Conservation (phyloP, 2,888 invertebrate species). For the Pterostichus niger region DNA sequence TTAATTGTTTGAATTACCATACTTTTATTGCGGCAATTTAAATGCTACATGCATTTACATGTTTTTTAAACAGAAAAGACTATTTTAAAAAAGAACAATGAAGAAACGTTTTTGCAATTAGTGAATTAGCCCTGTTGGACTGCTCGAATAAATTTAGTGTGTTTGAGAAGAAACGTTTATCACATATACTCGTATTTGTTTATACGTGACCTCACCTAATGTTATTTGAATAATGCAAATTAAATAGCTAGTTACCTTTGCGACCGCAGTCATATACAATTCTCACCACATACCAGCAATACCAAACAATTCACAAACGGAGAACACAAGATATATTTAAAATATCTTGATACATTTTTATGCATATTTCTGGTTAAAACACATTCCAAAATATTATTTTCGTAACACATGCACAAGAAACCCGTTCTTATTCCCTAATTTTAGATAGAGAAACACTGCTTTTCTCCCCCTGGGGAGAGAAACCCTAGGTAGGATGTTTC, state of each 20-base stretch:
- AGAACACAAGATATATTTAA: too few relatives aligned
- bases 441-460: too few relatives aligned
- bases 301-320: background rate
- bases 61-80: background rate
- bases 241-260: slow-evolving; percentile 7
- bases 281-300: background rate
- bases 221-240: background rate
- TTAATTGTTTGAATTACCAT: slow-evolving; percentile 26
- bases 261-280: background rate
- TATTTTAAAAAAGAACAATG: slow-evolving; percentile 29
- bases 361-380: too few relatives aligned
- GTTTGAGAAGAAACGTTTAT: background rate
- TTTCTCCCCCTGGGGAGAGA: too few relatives aligned
- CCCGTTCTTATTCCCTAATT: too few relatives aligned
- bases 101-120: background rate
- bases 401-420: too few relatives aligned
- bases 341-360: too few relatives aligned
- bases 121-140: background rate
- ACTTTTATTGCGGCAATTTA: slow-evolving; percentile 37
- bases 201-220: background rate
- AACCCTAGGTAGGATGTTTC: too few relatives aligned
- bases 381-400: too few relatives aligned
- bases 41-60: slow-evolving; percentile 24
- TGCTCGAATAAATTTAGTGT: slow-evolving; percentile 2
- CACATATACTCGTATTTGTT: slow-evolving; percentile 5